Conservation (phyloP, 2,797 vertebrate species). For the Silurus lanzhouensis region DNA sequence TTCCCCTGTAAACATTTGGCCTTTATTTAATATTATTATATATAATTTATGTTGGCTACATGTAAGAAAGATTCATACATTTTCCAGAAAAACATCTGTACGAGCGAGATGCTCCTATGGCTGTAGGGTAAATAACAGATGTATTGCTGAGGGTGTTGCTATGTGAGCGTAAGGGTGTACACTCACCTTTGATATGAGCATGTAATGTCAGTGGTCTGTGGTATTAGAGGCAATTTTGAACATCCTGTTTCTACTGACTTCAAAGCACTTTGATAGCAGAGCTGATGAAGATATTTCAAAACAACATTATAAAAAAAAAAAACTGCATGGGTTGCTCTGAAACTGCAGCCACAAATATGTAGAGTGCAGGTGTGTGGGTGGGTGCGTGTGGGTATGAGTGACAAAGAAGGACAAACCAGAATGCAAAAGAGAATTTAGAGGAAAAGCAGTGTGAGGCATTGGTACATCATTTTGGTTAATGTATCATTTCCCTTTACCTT, state of each 20-base stretch:
- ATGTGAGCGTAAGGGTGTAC: too few species aligned
- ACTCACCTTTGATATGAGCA: too few species aligned
- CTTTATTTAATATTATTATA: too few species aligned
- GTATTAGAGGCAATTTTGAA: not conserved
- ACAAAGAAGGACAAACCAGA: not conserved
- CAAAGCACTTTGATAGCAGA: not conserved
- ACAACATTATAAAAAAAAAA: not conserved
- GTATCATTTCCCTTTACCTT: not conserved
- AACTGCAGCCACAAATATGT: not conserved
- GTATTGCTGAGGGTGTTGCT: too few species aligned
- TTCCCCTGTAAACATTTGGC: too few species aligned
- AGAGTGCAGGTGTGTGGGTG: not conserved
- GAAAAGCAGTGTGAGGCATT: not conserved
- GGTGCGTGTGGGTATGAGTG: not conserved
- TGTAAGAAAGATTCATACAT: too few species aligned
- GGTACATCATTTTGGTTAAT: not conserved
- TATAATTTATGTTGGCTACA: too few species aligned
- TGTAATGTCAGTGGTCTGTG: not conserved
- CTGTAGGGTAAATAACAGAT: too few species aligned
- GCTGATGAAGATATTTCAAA: not conserved
- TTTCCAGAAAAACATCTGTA: too few species aligned
- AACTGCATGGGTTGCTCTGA: not conserved
- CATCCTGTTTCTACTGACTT: not conserved
- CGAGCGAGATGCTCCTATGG: too few species aligned
- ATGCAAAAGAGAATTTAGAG: not conserved